Evolutionary conservation across 2,113 vertebrate species (phyloP).

Genomic region (Fregata magnificens): DNA sequence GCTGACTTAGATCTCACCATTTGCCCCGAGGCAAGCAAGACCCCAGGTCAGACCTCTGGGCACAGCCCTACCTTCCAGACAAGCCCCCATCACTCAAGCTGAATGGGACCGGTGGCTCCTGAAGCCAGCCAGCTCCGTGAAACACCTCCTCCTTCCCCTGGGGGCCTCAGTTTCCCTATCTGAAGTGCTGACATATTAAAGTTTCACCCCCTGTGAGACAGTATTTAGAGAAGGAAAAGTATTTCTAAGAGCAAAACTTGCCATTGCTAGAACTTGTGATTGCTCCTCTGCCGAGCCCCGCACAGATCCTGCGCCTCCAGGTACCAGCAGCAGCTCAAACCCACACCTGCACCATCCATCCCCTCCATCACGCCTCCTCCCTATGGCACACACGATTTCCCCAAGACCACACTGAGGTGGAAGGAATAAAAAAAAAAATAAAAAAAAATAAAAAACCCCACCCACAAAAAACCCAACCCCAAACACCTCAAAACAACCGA

Average conservation of each 20-base stretch:
- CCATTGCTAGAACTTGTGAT: background rate
- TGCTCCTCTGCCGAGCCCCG: background rate
- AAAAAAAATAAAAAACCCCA: too few relatives aligned
- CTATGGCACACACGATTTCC: rapidly evolving
- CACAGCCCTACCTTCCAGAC: background rate
- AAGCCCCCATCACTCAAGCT: background rate
- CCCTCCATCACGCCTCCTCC: background rate
- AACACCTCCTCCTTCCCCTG: background rate
- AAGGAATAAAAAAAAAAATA: background rate
- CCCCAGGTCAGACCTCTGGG: background rate
- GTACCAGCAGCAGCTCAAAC: background rate
- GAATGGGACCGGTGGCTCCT: background rate
- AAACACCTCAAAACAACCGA: background rate
- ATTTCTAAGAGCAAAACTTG: background rate
- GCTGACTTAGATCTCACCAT: background rate
- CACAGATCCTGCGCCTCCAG: background rate
- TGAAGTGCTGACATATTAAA: background rate
- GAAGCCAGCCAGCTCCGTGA: background rate
- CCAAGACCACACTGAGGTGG: background rate
- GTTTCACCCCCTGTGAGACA: background rate
- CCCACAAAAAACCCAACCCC: too few relatives aligned
- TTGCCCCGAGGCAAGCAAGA: background rate
- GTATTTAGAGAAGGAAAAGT: background rate
- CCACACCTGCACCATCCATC: background rate
- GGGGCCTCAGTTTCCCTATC: background rate